Conservation (phyloP, 1,140 invertebrate species). For the Cydia splendana region DNA sequence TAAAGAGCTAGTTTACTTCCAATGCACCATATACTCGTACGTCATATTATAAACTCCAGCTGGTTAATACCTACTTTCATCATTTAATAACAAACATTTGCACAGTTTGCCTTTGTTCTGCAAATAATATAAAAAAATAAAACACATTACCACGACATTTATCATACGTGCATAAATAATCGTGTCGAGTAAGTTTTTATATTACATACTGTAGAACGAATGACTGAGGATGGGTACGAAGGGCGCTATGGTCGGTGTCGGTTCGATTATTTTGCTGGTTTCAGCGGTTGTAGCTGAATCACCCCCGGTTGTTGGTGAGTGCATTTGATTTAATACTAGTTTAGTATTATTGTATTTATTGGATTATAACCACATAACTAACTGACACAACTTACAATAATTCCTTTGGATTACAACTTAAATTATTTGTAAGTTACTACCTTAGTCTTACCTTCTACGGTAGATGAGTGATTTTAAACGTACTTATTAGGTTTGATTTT, state of each 20-base stretch:
- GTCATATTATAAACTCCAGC: background rate
- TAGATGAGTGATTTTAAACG: too few relatives aligned
- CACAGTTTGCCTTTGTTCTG: slow-evolving; percentile 5
- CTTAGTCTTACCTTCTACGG: too few relatives aligned
- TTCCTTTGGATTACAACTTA: too few relatives aligned
- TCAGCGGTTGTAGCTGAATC: background rate
- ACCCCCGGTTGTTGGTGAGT: background rate
- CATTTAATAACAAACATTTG: slow-evolving; percentile 19
- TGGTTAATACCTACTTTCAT: background rate
- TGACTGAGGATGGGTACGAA: background rate
- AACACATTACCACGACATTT: background rate
- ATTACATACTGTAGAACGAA: background rate
- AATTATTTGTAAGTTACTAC: too few relatives aligned
- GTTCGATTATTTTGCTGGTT: background rate
- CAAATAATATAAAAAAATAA: slow-evolving; percentile 11
- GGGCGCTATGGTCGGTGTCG: background rate
- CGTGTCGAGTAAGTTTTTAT: background rate
- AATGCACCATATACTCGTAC: background rate
- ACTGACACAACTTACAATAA: too few relatives aligned
- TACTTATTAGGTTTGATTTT: too few relatives aligned
- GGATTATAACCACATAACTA: too few relatives aligned
- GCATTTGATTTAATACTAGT: too few relatives aligned
- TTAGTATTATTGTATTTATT: too few relatives aligned
- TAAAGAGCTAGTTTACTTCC: background rate
- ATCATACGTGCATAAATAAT: background rate